Conservation (phyloP, 2,888 invertebrate genomes). For the Lampropteryx suffumata region DNA sequence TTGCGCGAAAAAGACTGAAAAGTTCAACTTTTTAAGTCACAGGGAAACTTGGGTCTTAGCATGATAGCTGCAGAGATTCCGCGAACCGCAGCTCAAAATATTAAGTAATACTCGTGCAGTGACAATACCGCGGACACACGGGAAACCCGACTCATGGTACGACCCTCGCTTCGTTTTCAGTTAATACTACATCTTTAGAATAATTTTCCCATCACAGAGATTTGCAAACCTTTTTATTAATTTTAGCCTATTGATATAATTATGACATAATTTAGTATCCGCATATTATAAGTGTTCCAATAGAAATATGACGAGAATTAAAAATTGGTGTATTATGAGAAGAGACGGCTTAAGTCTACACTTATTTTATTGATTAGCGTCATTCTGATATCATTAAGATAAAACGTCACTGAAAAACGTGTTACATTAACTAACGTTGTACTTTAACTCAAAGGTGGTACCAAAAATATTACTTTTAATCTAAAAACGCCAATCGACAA, state of each 20-base stretch:
- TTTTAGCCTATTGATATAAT: constrained; percentile 78
- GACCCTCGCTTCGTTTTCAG: constrained; percentile 63
- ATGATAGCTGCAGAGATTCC: constrained; percentile 36
- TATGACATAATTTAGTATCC: constrained; percentile 72
- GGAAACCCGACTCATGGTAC: constrained; percentile 47
- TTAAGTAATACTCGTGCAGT: background rate
- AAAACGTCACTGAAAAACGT: constrained; percentile 74
- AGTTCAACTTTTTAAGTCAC: constrained; percentile 79
- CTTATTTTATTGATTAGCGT: constrained; percentile 71
- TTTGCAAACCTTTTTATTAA: constrained; percentile 65
- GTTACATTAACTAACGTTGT: constrained; percentile 75
- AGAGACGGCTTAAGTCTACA: constrained; percentile 74
- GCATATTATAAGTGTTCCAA: constrained; percentile 71
- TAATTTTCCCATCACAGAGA: constrained; percentile 79
- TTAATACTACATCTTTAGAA: constrained; percentile 81
- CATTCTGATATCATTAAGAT: constrained; percentile 71
- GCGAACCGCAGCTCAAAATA: constrained; percentile 5
- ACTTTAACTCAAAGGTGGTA: constrained; percentile 82
- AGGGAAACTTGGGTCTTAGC: constrained; percentile 54
- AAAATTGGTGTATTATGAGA: constrained; percentile 71
- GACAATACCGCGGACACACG: constrained; percentile 31
- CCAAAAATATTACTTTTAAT: constrained; percentile 75
- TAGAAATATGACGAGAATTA: constrained; percentile 69
- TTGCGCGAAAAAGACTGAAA: constrained; percentile 81
- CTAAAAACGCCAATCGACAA: constrained; percentile 71